Evolutionary conservation across 1,140 invertebrate species (phyloP), one percentile per base, ranked within the genome.

Genomic region (Bursaphelenchus mucronatus): DNA sequence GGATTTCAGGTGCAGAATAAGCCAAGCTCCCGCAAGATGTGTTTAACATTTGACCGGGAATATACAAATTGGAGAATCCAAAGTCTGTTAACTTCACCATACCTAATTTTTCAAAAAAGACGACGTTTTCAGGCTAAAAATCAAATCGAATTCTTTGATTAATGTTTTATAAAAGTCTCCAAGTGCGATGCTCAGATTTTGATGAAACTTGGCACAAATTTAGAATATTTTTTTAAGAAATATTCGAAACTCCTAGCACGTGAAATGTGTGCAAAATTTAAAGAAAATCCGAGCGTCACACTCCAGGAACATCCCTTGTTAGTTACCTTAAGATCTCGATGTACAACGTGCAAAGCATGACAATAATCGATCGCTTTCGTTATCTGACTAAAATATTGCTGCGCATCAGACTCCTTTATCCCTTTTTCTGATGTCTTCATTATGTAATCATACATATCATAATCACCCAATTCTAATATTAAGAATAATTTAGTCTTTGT

Each of bases 1-100:
- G 85, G 78, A 99, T 98, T 86, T 99, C 96, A 7, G 96, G 96
- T 3, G 96, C 95, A 11, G 95, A 98, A 85, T 99, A 99, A 6
- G 95, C 95, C 70, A 99, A 85, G 64, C 93, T 95, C n/a, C 96
- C 96, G 85, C 96, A 99, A 7, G 92, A 96, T 15, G 96, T 99
- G 83, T 96, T 91, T 71, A 99, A 83, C 82, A 97, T 96, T 83
- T 96, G 91, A 43, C 73, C 74, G 39, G 94, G 94, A 80, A 88
- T 91, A 84, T 95, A 99, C 82, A 92, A 84, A 78, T 88, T 86
- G 82, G 92, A 95, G 83, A 99, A 98, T 45, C 96, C 57, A 39
- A 59, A 59, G 40, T 59, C 57, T 44, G 57, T 59, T 13, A 59
- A 44, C 40, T 99, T 99, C 3, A 99, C 95, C 79, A 94, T 87